phyloP scores from a whole-genome alignment of 2,888 invertebrate species.

The Shargacucullia verbasci region DNA sequence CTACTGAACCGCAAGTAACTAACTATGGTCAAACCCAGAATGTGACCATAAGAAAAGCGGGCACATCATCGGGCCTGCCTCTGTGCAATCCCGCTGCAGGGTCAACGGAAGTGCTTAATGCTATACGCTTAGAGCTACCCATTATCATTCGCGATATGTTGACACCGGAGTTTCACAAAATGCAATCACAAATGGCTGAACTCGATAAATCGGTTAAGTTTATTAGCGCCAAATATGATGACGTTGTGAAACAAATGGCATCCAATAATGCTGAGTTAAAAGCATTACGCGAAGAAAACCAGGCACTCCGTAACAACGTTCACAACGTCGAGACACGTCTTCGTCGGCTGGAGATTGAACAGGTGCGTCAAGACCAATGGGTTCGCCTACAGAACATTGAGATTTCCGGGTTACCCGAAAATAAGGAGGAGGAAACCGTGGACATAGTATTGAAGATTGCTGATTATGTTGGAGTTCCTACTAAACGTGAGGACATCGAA shows the following conservation, averaged over 20 bases:
- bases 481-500: neutral
- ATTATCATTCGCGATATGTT: neutral
- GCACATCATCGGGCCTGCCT: neutral
- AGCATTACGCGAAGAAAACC: neutral
- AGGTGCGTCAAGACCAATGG: neutral
- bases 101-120: neutral
- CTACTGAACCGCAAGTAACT: neutral
- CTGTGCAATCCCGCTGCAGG: neutral
- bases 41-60: neutral
- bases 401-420: neutral
- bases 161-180: neutral
- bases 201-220: neutral
- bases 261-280: neutral
- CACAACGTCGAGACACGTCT: neutral
- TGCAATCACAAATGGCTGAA: neutral
- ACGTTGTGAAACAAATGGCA: neutral
- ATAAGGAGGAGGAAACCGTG: neutral
- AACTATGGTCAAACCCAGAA: neutral
- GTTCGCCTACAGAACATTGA: slow-evolving; percentile 1
- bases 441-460: neutral
- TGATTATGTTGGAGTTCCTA: neutral
- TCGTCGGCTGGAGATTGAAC: slow-evolving; percentile 1
- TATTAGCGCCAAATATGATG: neutral
- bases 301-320: neutral
- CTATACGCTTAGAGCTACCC: neutral